These are phyloP conservation scores for Poeciliopsis infans DNA, from an alignment of 2,797 vertebrate genomes.

Conservation along the genomic window DNA sequence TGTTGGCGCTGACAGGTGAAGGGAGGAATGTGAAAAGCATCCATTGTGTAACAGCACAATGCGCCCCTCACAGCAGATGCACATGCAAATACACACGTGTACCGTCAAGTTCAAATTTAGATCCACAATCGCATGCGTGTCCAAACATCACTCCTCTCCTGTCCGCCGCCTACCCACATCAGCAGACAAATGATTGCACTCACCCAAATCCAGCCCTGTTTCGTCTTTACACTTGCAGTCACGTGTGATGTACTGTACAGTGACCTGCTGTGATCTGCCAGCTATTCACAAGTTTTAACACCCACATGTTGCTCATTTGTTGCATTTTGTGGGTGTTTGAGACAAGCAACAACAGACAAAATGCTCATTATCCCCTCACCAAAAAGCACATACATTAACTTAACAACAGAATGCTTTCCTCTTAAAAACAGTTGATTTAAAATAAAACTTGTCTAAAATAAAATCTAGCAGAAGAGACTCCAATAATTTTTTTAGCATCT, in stretches of 20 bases:
- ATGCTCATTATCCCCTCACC: constrained; percentile 38
- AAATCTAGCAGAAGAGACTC: background rate
- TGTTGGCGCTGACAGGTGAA: constrained; percentile 69
- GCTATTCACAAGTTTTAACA: constrained; percentile 59
- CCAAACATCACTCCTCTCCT: constrained; percentile 37
- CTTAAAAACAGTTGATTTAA: background rate
- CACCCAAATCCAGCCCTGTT: constrained; percentile 12
- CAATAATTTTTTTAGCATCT: too few relatives aligned
- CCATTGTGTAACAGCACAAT: constrained; percentile 63
- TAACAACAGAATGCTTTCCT: background rate
- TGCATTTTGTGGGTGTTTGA: constrained; percentile 55
- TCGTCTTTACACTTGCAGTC: constrained; percentile 21
- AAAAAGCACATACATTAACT: constrained; percentile 14
- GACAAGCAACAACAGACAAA: constrained; percentile 39
- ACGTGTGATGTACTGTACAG: constrained; percentile 34
- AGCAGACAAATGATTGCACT: constrained; percentile 42
- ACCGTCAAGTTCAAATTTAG: constrained; percentile 63
- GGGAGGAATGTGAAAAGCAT: constrained; percentile 59
- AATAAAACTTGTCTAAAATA: background rate
- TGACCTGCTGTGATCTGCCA: constrained; percentile 48
- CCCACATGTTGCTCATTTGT: constrained; percentile 57
- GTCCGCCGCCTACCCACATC: constrained; percentile 34
- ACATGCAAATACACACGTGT: constrained; percentile 50
- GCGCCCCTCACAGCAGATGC: constrained; percentile 44
- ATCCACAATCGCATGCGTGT: constrained; percentile 30